These are phyloP conservation scores for Pantherophis alleghaniensis DNA, from an alignment of 2,797 vertebrate species.

Conservation along the genomic window DNA sequence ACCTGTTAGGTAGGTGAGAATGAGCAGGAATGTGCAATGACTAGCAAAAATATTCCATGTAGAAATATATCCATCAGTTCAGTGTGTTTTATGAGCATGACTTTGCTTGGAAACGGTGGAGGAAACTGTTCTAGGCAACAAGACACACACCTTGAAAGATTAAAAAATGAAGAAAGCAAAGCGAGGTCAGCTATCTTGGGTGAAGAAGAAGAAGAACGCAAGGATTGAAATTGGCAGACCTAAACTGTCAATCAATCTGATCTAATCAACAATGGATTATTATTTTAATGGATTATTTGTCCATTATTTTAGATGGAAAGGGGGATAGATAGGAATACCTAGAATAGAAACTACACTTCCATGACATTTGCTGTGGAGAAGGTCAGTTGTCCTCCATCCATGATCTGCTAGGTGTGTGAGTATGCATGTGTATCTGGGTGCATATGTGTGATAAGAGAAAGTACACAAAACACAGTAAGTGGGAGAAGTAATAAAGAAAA, in stretches of 20 bases:
- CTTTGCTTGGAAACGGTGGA: not conserved
- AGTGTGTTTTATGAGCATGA: not conserved
- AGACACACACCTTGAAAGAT: not conserved
- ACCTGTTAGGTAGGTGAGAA: not conserved
- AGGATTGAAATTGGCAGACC: not conserved
- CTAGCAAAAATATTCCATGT: not conserved
- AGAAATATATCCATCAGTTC: no score
- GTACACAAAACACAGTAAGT: not conserved
- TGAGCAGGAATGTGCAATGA: not conserved
- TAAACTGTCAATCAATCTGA: not conserved
- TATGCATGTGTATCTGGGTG: not conserved
- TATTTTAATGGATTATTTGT: not conserved
- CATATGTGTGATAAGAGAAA: not conserved
- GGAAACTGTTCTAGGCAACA: not conserved
- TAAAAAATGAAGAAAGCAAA: not conserved
- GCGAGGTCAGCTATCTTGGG: not conserved
- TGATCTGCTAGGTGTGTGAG: not conserved
- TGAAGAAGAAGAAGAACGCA: not conserved
- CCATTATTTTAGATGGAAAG: not conserved
- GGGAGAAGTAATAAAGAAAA: not conserved
- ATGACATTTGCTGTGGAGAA: slow-evolving; percentile 12
- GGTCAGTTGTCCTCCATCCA: slow-evolving; percentile 11
- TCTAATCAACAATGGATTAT: not conserved
- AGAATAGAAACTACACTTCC: slow-evolving; percentile 18
- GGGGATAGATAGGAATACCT: not conserved